Percentiles rank a stretch among this genome's conserved stretches.
Evolutionary conservation across 1,140 invertebrate species (phyloP).

Genomic region (Rhagoletis pomonella): DNA sequence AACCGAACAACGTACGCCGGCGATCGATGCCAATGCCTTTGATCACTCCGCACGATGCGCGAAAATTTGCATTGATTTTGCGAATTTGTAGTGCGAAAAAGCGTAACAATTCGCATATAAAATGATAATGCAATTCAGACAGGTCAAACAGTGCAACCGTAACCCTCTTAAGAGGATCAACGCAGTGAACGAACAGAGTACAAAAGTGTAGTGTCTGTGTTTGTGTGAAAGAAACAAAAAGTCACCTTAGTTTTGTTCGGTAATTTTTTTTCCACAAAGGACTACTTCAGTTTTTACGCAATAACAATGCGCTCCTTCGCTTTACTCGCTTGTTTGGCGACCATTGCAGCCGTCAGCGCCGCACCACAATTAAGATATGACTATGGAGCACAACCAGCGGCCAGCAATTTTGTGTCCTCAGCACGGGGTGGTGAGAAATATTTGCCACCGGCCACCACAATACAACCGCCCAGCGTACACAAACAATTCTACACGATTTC

Average conservation of each 20-base stretch:
- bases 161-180: conserved; percentile 20
- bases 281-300: not conserved
- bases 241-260: not conserved
- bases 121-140: conserved; percentile 36
- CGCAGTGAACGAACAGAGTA: not conserved
- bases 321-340: conserved; percentile 57
- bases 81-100: conserved; percentile 34
- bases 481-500: conserved; percentile 73
- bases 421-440: conserved; percentile 70
- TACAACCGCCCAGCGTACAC: conserved; percentile 67
- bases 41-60: not conserved
- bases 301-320: conserved; percentile 43
- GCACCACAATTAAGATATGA: conserved; percentile 68
- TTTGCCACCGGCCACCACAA: conserved; percentile 68
- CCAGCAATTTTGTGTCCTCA: conserved; percentile 57
- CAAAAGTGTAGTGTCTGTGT: not conserved
- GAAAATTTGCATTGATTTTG: conserved; percentile 44
- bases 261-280: not conserved
- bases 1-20: not conserved
- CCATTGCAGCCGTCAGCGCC: conserved; percentile 53
- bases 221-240: not conserved
- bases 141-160: conserved; percentile 29
- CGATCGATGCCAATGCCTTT: not conserved
- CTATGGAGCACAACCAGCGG: conserved; percentile 23
- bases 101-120: conserved; percentile 49